phyloP scores from a whole-genome alignment of 2,888 invertebrate genomes.

The Chrysodeixis includens region DNA sequence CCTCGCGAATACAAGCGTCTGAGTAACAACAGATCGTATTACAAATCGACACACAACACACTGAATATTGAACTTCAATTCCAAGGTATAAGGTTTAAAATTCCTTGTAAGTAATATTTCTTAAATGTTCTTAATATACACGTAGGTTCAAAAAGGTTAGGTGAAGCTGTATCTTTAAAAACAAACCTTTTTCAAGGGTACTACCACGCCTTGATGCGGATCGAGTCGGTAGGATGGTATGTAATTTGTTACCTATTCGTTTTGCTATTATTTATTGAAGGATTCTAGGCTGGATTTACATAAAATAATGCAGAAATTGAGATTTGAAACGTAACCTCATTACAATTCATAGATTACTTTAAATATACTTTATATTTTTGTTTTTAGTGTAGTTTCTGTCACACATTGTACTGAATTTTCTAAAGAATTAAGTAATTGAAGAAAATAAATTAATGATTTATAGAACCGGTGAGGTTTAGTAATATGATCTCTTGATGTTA shows the following conservation, averaged over 20 bases:
- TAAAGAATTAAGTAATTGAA: no score
- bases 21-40: background rate
- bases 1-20: background rate
- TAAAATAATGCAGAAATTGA: background rate
- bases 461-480: no score
- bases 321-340: background rate
- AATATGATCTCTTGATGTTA: no score
- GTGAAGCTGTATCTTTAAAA: background rate
- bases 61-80: background rate
- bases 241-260: background rate
- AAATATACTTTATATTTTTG: no score
- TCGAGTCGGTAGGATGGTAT: background rate
- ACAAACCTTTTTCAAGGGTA: background rate
- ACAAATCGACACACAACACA: background rate
- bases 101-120: background rate
- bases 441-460: no score
- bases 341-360: no score
- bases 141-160: background rate
- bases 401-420: no score
- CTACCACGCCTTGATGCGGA: slow-evolving; percentile 1
- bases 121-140: background rate
- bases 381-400: no score
- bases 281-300: background rate
- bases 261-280: background rate
- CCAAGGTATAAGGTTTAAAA: background rate